Evolutionary conservation across 2,113 vertebrate genomes (phyloP).

Genomic region (Gorilla gorilla): DNA sequence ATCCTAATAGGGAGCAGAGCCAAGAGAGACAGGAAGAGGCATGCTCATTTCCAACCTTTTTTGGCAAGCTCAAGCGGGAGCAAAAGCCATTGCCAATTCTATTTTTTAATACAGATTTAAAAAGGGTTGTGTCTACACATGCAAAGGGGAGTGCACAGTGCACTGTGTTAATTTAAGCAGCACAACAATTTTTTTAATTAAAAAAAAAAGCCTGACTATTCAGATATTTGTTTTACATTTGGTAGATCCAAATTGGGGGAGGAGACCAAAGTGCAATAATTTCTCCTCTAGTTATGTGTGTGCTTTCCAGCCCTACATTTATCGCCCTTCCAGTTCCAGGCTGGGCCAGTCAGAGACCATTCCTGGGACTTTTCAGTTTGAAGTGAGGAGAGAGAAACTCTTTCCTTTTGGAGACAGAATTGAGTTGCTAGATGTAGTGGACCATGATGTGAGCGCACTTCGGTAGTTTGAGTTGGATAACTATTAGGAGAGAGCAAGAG

Average conservation of each 20-base stretch:
- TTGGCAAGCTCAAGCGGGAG: slow-evolving; percentile 68
- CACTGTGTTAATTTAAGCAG: slow-evolving; percentile 47
- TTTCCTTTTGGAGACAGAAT: not conserved
- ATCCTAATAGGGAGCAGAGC: slow-evolving; percentile 48
- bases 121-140: slow-evolving; percentile 70
- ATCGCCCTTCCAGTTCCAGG: not conserved
- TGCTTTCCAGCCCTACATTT: rapidly evolving
- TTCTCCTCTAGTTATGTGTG: not conserved
- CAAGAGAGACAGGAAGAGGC: slow-evolving; percentile 75
- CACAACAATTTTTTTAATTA: not conserved
- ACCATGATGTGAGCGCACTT: not conserved
- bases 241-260: not conserved
- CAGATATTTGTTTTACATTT: not conserved
- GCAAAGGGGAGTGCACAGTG: slow-evolving; percentile 53
- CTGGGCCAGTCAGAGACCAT: not conserved
- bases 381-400: not conserved
- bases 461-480: not conserved
- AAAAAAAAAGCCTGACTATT: not conserved
- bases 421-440: not conserved
- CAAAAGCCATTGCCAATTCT: slow-evolving; percentile 69
- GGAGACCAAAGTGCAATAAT: not conserved
- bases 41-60: slow-evolving; percentile 71
- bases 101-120: slow-evolving; percentile 75
- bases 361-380: not conserved
- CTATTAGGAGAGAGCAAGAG: not conserved